Conservation (phyloP, 1,140 invertebrate genomes). For the Drosophila auraria region DNA sequence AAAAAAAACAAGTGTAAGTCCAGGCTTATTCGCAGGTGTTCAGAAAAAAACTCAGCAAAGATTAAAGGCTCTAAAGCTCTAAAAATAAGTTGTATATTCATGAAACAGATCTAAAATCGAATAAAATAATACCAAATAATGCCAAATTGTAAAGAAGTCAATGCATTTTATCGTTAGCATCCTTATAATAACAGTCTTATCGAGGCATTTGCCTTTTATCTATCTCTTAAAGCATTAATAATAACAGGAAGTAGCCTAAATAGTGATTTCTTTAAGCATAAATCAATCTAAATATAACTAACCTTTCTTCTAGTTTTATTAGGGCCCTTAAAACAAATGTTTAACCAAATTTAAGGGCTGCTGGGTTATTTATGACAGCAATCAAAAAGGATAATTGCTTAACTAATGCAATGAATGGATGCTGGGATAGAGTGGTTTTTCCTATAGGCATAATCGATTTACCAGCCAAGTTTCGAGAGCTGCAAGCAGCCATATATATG, state of each 20-base stretch:
- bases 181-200: no score
- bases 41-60: no score
- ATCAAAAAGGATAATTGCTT: constrained; percentile 25
- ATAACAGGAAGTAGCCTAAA: no score
- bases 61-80: no score
- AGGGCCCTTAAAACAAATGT: not conserved
- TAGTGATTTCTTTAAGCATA: not conserved
- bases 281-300: not conserved
- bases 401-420: constrained; percentile 31
- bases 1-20: not conserved
- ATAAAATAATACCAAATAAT: not conserved
- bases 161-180: no score
- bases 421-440: constrained; percentile 17
- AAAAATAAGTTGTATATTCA: no score
- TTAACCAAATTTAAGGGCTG: not conserved
- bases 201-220: no score
- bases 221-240: no score
- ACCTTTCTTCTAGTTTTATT: not conserved
- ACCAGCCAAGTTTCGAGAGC: constrained; percentile 2
- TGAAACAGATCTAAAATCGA: no score
- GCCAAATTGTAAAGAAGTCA: not conserved
- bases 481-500: constrained; percentile 20
- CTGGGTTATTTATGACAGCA: constrained; percentile 3
- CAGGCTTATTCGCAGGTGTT: no score
- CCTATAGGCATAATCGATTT: constrained; percentile 37